These are phyloP conservation scores for Lasioglossum albipes DNA, from an alignment of 1,140 invertebrate species.

Conservation along the genomic window DNA sequence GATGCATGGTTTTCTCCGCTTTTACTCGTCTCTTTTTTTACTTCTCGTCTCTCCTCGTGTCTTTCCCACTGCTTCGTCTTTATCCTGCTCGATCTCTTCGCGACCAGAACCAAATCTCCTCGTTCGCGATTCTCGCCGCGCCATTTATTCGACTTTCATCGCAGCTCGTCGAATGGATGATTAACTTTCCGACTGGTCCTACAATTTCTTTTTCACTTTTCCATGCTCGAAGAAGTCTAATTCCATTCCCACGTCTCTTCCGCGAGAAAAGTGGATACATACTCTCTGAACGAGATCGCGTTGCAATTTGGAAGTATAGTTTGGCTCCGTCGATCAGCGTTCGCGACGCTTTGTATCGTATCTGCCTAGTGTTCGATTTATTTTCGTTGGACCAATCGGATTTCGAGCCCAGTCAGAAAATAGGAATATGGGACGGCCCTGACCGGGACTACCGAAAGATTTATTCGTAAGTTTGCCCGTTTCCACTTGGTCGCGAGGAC, in stretches of 20 bases:
- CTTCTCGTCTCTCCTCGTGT: neutral
- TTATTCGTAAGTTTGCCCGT: conserved; percentile 61
- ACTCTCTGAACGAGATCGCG: no score
- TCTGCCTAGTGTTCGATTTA: neutral
- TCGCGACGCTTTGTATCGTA: neutral
- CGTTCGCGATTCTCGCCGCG: conserved; percentile 1
- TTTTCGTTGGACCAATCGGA: conserved; percentile 25
- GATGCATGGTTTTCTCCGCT: conserved; percentile 55
- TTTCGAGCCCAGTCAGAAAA: conserved; percentile 16
- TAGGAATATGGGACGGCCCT: conserved; percentile 29
- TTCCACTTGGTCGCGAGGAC: conserved; percentile 49
- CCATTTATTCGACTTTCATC: conserved; percentile 2
- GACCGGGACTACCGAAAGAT: conserved; percentile 48
- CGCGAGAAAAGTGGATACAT: no score
- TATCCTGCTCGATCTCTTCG: conserved; percentile 22
- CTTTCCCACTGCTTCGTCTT: conserved; percentile 1
- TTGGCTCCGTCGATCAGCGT: no score
- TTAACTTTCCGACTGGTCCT: conserved; percentile 27
- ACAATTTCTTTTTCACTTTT: conserved; percentile 28
- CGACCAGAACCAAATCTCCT: conserved; percentile 29
- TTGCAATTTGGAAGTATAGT: no score
- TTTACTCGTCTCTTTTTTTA: conserved; percentile 4
- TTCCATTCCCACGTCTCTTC: no score
- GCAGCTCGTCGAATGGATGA: conserved; percentile 25
- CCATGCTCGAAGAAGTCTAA: neutral